A percentile compares a stretch with the other conserved stretches of the same genome.
Evolutionary conservation across 2,888 invertebrate genomes (phyloP).

Genomic region (Drosophila borealis): DNA sequence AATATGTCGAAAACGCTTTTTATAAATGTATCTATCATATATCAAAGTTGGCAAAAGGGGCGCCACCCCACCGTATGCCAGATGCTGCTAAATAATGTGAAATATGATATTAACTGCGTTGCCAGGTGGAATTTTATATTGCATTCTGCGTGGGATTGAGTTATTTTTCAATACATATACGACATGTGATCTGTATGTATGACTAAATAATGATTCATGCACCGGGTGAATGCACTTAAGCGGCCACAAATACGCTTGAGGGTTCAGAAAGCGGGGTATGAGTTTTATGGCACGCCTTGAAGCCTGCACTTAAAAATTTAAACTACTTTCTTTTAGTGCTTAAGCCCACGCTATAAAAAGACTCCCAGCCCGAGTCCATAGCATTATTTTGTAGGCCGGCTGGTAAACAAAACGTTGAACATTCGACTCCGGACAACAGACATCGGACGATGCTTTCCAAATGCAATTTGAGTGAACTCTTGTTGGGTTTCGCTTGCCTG

Average conservation of each 20-base stretch:
- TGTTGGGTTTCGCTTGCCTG: conserved; percentile 73
- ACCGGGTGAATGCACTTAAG: conserved; percentile 39
- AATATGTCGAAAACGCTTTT: conserved; percentile 41
- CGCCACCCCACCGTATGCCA: conserved; percentile 8
- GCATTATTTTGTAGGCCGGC: conserved; percentile 60
- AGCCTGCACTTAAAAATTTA: conserved; percentile 51
- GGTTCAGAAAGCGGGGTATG: conserved; percentile 30
- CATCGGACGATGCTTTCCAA: conserved; percentile 52
- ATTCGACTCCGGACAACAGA: conserved; percentile 14
- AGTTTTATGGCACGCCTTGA: conserved; percentile 39
- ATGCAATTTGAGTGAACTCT: conserved; percentile 80
- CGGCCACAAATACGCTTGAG: conserved; percentile 14
- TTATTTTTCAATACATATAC: conserved; percentile 14
- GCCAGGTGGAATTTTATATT: conserved; percentile 15
- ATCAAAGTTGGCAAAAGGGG: conserved; percentile 51
- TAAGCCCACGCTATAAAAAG: conserved; percentile 29
- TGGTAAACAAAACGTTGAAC: conserved; percentile 57
- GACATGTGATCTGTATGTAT: neutral
- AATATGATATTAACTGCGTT: conserved; percentile 51
- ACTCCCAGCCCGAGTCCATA: conserved; percentile 5
- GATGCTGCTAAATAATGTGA: conserved; percentile 51
- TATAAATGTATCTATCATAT: conserved; percentile 58
- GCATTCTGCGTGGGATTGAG: conserved; percentile 11
- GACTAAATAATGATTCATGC: conserved; percentile 41
- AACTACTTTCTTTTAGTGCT: conserved; percentile 53